Evolutionary conservation across 2,113 vertebrate genomes (phyloP).

Genomic region (Mionectes macconnelli): DNA sequence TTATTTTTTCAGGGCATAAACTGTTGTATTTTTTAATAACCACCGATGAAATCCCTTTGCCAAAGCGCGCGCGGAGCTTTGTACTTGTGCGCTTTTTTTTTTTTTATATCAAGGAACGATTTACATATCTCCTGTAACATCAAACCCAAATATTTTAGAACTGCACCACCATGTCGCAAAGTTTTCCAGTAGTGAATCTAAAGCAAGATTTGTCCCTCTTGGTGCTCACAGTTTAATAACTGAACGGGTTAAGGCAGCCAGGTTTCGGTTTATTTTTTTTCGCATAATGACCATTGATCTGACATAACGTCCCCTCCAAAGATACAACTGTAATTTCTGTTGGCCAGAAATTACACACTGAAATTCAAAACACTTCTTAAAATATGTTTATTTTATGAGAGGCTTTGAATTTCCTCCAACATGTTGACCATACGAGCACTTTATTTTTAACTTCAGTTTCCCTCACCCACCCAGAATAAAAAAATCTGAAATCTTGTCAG

Average conservation of each 20-base stretch:
- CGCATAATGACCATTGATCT: slow-evolving; percentile 66
- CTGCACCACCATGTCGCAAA: background rate
- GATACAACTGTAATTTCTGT: slow-evolving; percentile 76
- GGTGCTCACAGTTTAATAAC: background rate
- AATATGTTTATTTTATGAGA: slow-evolving; percentile 80
- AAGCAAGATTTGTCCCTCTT: background rate
- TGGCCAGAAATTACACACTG: slow-evolving; percentile 72
- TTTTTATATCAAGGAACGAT: background rate
- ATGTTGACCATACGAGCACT: slow-evolving; percentile 72
- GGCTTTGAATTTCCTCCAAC: slow-evolving; percentile 79
- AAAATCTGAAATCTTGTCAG: slow-evolving; percentile 65
- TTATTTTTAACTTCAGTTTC: slow-evolving; percentile 74
- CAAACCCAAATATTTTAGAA: slow-evolving; percentile 29
- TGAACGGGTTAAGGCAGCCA: slow-evolving; percentile 28
- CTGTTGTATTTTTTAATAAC: slow-evolving; percentile 13
- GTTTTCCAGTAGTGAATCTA: background rate
- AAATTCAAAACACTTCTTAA: slow-evolving; percentile 80
- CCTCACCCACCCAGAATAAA: slow-evolving; percentile 19
- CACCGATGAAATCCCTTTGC: background rate
- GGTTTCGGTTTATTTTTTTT: background rate
- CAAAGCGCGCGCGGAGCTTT: background rate
- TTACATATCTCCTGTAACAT: background rate
- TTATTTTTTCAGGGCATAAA: slow-evolving; percentile 38
- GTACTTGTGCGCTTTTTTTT: background rate
- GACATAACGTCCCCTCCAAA: slow-evolving; percentile 70